phyloP scores from a whole-genome alignment of 2,113 vertebrate genomes.

The Sinocyclocheilus anophthalmus region DNA sequence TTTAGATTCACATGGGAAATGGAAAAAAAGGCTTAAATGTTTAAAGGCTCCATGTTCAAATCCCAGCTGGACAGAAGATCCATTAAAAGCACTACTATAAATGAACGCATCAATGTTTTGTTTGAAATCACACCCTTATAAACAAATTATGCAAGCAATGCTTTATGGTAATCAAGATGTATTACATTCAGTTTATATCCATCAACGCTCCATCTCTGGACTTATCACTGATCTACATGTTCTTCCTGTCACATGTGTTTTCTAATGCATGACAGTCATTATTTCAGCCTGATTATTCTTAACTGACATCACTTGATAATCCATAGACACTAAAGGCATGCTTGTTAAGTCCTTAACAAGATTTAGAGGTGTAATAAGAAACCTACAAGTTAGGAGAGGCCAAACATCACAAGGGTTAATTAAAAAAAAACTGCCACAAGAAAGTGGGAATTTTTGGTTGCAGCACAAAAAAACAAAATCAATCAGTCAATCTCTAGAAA shows the following conservation, averaged over 20 bases:
- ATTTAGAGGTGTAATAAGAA: conserved; percentile 61
- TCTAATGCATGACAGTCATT: conserved; percentile 50
- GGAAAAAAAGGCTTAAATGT: conserved; percentile 22
- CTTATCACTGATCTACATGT: not conserved
- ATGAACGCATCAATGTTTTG: not conserved
- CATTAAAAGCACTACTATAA: no score
- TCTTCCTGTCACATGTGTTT: conserved; percentile 49
- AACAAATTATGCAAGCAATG: not conserved
- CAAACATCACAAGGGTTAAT: conserved; percentile 60
- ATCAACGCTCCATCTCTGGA: no score
- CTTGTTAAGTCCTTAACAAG: conserved; percentile 67
- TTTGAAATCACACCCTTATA: not conserved
- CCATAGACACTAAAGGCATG: conserved; percentile 49
- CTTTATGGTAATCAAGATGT: not conserved
- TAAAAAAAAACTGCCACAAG: not conserved
- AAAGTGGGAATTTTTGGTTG: no score
- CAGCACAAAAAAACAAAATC: no score
- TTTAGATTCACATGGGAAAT: conserved; percentile 12
- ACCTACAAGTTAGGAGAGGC: conserved; percentile 49
- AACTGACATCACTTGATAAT: conserved; percentile 53
- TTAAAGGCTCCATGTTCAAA: not conserved
- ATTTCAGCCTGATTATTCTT: conserved; percentile 46
- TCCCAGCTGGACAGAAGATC: not conserved
- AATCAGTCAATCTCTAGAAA: not conserved
- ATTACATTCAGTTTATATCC: no score